Percentiles rank a stretch among this genome's conserved stretches.
phyloP scores from a whole-genome alignment of 2,797 vertebrate species.

The Muscicapa striata region DNA sequence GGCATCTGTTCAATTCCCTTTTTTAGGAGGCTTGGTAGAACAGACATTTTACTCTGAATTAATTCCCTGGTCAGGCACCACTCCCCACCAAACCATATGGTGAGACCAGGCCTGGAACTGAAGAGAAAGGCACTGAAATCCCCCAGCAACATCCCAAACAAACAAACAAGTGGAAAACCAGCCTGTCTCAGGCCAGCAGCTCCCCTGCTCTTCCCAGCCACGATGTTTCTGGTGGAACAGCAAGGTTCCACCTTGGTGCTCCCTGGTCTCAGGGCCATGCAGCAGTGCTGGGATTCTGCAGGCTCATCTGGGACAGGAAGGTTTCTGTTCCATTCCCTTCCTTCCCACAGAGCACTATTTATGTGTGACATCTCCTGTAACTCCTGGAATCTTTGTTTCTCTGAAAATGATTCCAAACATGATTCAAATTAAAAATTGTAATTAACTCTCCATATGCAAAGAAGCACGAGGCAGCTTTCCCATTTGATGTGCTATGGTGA shows the following conservation, averaged over 20 bases:
- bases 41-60: not conserved
- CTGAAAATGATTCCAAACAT: not conserved
- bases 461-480: not conserved
- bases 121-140: not conserved
- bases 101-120: not conserved
- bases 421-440: not conserved
- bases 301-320: not conserved
- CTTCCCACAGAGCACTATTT: not conserved
- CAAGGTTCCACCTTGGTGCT: not conserved
- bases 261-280: too few species aligned
- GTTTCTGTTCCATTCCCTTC: not conserved
- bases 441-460: not conserved
- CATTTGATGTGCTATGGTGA: not conserved
- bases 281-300: not conserved
- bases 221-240: not conserved
- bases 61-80: not conserved
- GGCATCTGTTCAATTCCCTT: not conserved
- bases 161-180: not conserved
- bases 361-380: not conserved
- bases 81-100: not conserved
- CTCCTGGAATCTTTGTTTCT: not conserved
- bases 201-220: not conserved
- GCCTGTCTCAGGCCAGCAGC: not conserved
- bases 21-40: not conserved
- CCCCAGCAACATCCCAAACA: not conserved